phyloP scores from a whole-genome alignment of 2,113 vertebrate genomes.

The Solea senegalensis region DNA sequence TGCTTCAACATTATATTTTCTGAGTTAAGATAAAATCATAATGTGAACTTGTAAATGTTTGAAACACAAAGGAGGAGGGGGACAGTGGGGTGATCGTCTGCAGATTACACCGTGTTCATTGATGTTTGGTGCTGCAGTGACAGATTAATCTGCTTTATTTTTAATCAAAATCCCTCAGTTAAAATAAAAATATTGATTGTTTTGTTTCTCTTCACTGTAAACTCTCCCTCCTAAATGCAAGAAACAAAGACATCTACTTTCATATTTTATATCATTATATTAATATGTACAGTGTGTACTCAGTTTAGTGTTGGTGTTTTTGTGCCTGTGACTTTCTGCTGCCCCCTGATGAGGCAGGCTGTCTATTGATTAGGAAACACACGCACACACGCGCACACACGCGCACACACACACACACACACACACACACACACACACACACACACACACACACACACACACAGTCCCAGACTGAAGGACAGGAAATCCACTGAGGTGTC shows the following conservation, averaged over 20 bases:
- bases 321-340: constrained; percentile 26
- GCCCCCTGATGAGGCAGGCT: constrained; percentile 54
- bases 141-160: too few relatives aligned
- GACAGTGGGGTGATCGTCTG: too few relatives aligned
- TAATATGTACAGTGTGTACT: not conserved
- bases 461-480: not conserved
- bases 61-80: too few relatives aligned
- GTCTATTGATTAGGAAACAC: constrained; percentile 59
- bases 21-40: not conserved
- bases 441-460: constrained; percentile 9
- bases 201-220: too few relatives aligned
- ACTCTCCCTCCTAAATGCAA: too few relatives aligned
- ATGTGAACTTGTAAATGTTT: too few relatives aligned
- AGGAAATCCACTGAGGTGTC: constrained; percentile 9
- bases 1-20: not conserved
- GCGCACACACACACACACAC: constrained; percentile 13
- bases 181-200: too few relatives aligned
- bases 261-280: too few relatives aligned
- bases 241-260: too few relatives aligned
- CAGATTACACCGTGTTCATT: too few relatives aligned
- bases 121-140: too few relatives aligned
- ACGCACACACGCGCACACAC: not conserved
- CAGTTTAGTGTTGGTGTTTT: not conserved
- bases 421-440: constrained; percentile 7
- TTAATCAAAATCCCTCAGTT: too few relatives aligned